Evolutionary conservation across 2,797 vertebrate species (phyloP).

Genomic region (Coccyzus lansbergi): DNA sequence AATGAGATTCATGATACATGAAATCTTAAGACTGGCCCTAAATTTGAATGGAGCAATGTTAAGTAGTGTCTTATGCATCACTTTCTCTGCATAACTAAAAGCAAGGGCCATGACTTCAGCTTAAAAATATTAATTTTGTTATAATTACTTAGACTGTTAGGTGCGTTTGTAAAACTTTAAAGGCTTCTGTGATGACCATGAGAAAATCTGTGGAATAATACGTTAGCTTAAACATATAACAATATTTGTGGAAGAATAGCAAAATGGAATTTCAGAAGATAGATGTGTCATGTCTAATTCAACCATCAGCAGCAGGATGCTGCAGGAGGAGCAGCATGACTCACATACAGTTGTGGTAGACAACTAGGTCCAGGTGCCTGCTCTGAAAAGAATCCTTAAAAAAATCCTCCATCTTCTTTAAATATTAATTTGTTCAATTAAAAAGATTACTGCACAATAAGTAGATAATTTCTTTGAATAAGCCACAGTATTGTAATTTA

Average conservation of each 20-base stretch:
- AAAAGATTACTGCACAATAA: background rate
- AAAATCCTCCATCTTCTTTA: background rate
- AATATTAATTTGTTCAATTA: background rate
- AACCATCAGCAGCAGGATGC: background rate
- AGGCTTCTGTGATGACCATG: background rate
- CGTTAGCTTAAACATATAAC: background rate
- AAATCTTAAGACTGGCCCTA: background rate
- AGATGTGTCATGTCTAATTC: background rate
- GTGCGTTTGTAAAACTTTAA: background rate
- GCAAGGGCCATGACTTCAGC: background rate
- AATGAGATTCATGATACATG: background rate
- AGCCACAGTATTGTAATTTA: background rate
- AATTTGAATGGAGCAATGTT: background rate
- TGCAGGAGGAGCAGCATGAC: background rate
- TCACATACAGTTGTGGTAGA: background rate
- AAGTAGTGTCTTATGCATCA: background rate
- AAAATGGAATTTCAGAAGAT: background rate
- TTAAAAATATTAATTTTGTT: background rate
- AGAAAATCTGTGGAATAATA: background rate
- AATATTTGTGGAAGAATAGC: background rate
- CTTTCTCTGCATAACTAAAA: background rate
- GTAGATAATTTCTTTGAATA: background rate
- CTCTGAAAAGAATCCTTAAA: background rate
- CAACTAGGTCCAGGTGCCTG: rapidly evolving
- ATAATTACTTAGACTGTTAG: background rate